Conservation (phyloP, 2,797 vertebrate species). For the Heteromormyrus szaboi region DNA sequence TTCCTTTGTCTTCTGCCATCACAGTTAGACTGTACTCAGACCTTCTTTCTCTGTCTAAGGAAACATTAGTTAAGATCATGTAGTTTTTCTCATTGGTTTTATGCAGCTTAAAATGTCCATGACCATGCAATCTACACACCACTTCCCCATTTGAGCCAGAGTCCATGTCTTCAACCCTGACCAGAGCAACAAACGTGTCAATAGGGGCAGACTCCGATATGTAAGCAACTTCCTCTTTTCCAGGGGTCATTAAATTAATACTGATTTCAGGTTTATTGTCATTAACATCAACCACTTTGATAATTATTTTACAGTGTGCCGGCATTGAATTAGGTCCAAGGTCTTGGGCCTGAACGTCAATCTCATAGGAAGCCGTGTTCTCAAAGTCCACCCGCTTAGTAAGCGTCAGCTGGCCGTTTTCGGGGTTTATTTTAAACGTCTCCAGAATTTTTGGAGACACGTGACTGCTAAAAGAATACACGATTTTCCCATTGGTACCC, state of each 20-base stretch:
- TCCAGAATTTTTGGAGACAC: slow-evolving; percentile 85
- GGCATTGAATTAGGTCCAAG: slow-evolving; percentile 95
- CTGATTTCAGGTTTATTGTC: slow-evolving; percentile 94
- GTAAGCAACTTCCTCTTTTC: slow-evolving; percentile 82
- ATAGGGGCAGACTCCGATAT: slow-evolving; percentile 80
- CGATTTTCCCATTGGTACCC: slow-evolving; percentile 86
- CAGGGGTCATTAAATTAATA: slow-evolving; percentile 83
- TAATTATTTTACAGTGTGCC: slow-evolving; percentile 91
- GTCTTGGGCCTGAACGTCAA: slow-evolving; percentile 91
- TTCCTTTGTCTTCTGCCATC: slow-evolving; percentile 85
- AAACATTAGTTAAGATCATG: slow-evolving; percentile 85
- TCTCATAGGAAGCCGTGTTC: slow-evolving; percentile 78
- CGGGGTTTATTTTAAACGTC: slow-evolving; percentile 85
- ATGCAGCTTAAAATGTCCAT: slow-evolving; percentile 89
- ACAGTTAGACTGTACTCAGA: slow-evolving; percentile 90
- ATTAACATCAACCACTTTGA: slow-evolving; percentile 87
- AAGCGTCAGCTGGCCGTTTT: slow-evolving; percentile 81
- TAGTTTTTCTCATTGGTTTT: slow-evolving; percentile 94
- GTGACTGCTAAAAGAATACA: slow-evolving; percentile 91
- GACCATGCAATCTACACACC: slow-evolving; percentile 81
- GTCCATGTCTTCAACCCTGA: slow-evolving; percentile 86
- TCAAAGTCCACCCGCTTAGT: slow-evolving; percentile 87
- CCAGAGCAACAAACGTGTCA: slow-evolving; percentile 87
- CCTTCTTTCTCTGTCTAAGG: slow-evolving; percentile 85
- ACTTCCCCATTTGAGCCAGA: slow-evolving; percentile 85